Base-by-base conservation (phyloP, 2,113 vertebrate genomes). In the Pelecanoides urinatrix region DNA sequence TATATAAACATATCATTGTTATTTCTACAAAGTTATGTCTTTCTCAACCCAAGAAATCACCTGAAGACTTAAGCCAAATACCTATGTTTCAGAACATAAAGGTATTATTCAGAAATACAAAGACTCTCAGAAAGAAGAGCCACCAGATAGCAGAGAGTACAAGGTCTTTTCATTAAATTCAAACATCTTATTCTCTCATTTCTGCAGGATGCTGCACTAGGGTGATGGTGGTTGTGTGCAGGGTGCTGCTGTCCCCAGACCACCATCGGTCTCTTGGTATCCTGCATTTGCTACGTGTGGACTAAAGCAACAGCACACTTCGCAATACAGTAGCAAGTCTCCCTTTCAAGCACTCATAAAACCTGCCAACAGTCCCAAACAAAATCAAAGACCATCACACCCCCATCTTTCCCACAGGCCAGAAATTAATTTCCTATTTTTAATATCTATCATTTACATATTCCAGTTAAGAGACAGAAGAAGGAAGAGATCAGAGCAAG, bases 221-320 rank as follows among this genome's bases (percentile, higher is more conserved):
- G 1, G 16, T 9, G 34, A 10, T 11, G 45, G n/a, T 21, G 26
- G 40, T 3, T 74, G 47, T 4, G 14, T 7, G 30, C 73, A 47
- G 44, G 53, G 36, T 25, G 10, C 26, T 18, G 29, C 73, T 26
- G 73, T 45, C 56, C 42, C 27, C 16, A 25, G 32, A 19, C 7
- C 34, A 50, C 34, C 16, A 2, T 1, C 5, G n/a, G 12, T 49
- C 7, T 19, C 16, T 20, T 2, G 1, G 36, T 11, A 2, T 7
- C 25, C 47, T 18, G 9, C 0, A 0, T 13, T 53, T 2, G 0
- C 34, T 34, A 5, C 7, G 0, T 1, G 6, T 2, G 22, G 55
- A 34, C 50, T 13, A 42, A 27, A 45, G 68, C 26, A 12, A 34
- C 0, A 0, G 13, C 25, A 7, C 5, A 0, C 7, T 18, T 40